Evolutionary conservation across 2,797 vertebrate genomes (phyloP), one percentile per base, ranked within the genome.

Genomic region (Iguana delicatissima): DNA sequence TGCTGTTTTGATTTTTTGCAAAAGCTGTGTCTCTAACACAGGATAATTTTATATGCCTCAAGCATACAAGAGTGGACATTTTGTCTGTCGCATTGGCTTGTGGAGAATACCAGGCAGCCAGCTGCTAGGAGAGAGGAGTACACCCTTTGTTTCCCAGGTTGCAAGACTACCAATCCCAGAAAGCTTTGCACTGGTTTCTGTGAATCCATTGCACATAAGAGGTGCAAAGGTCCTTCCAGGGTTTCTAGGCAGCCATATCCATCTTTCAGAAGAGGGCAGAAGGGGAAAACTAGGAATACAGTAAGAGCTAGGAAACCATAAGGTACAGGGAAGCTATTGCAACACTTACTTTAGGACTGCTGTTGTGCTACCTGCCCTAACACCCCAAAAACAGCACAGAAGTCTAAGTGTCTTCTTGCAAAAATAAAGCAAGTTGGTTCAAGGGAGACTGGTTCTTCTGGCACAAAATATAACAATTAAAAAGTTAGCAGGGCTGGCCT

Each of bases 151-250:
- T 87, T 91, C 85, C 46, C 50, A 57, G 35, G 46, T 59, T 57
- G 73, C 14, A 79, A 57, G 59, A 87, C 90, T 87, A 77, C 85
- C n/a, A 77, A 35, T 84, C 80, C 85, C 90, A 91, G 35, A 77
- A 91, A 38, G 72, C 90, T 52, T 67, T 83, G 80, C 24, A 18
- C 2, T 8, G 16, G 1, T 32, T 55, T 83, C 35, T 42, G 3
- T 9, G 38, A 69, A 87, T 52, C 46, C 5, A 38, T 0, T 57
- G 80, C 20, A n/a, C 82, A 73, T 13, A 18, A n/a, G 57, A 4
- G 38, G 22, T 76, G 85, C 80, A 79, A 67, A 77, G 46, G 9
- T 55, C 24, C 59, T 69, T 64, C 46, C 20, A 24, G 57, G 73
- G 46, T 35, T 52, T 52, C 24, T 13, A 35, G 73, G n/a, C 59